Conservation (phyloP, 2,113 vertebrate species). For the Craseonycteris thonglongyai region DNA sequence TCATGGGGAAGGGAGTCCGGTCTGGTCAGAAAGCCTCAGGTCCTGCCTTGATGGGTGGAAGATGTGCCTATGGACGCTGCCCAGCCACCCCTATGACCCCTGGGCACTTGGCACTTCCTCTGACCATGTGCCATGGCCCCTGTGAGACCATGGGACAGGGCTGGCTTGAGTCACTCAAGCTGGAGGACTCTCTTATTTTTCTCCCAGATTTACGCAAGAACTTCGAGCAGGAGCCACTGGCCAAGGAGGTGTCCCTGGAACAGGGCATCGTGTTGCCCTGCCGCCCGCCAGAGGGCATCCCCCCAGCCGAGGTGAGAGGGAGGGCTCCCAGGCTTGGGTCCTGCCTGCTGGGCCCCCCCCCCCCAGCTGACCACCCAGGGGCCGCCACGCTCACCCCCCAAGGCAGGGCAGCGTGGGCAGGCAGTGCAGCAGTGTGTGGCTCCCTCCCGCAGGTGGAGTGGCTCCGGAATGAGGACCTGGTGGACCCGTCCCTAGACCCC, state of each 20-base stretch:
- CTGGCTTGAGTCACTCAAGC: rapidly evolving
- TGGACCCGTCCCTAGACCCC: conserved; percentile 90
- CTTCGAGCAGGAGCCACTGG: conserved; percentile 94
- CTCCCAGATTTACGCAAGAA: conserved; percentile 96
- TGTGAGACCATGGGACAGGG: no score
- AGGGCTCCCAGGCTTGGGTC: not conserved
- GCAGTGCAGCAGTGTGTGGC: not conserved
- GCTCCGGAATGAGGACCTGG: conserved; percentile 93
- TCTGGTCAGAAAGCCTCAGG: not conserved
- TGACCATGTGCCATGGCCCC: not conserved
- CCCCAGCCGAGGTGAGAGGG: conserved; percentile 91
- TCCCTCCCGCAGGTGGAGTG: conserved; percentile 90
- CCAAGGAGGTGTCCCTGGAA: conserved; percentile 94
- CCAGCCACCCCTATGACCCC: not conserved
- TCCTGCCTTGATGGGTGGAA: not conserved
- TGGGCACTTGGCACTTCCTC: not conserved
- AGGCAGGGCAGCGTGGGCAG: not conserved
- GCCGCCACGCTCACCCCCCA: not conserved
- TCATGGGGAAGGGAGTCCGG: not conserved
- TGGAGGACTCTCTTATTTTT: not conserved
- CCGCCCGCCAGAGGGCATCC: conserved; percentile 95
- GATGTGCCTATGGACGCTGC: not conserved
- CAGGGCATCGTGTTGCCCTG: conserved; percentile 94
- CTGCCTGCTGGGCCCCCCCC: not conserved
- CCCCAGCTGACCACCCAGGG: not conserved